A percentile compares a stretch with the other conserved stretches of the same genome.
phyloP scores from a whole-genome alignment of 1,140 invertebrate genomes.

The Uloborus diversus region DNA sequence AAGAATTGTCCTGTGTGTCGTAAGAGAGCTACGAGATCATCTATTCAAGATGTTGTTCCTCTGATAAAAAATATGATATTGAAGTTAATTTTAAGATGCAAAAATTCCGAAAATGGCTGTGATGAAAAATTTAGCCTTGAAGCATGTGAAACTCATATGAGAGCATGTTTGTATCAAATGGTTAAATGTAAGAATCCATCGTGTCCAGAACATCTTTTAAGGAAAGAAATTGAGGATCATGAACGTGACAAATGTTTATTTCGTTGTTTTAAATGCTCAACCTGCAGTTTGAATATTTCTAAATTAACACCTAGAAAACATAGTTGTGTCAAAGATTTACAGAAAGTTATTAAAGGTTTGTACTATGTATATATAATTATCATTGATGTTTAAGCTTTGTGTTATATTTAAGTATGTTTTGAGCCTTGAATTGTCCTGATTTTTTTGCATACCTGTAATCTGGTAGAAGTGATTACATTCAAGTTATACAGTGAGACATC shows the following conservation, averaged over 20 bases:
- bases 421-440: too few species aligned
- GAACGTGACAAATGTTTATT: conserved; percentile 1
- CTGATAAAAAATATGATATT: conserved; percentile 40
- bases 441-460: too few species aligned
- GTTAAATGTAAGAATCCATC: conserved; percentile 35
- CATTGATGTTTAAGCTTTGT: too few species aligned
- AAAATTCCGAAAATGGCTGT: conserved; percentile 19
- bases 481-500: too few species aligned
- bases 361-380: too few species aligned
- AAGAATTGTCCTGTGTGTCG: conserved; percentile 48
- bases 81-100: conserved; percentile 30
- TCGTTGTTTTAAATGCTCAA: conserved; percentile 2
- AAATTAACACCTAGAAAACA: not conserved
- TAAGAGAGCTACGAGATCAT: not conserved
- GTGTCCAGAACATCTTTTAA: not conserved
- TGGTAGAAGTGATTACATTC: too few species aligned
- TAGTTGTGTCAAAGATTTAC: conserved; percentile 26
- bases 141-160: conserved; percentile 16
- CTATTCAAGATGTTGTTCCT: conserved; percentile 21
- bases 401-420: too few species aligned
- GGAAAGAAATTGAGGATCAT: conserved; percentile 31
- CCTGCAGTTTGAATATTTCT: not conserved
- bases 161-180: conserved; percentile 9
- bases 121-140: conserved; percentile 24
- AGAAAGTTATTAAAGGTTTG: conserved; percentile 23